These are phyloP conservation scores for Heteromyza rotundicornis DNA, from an alignment of 2,888 invertebrate genomes.

Conservation along the genomic window DNA sequence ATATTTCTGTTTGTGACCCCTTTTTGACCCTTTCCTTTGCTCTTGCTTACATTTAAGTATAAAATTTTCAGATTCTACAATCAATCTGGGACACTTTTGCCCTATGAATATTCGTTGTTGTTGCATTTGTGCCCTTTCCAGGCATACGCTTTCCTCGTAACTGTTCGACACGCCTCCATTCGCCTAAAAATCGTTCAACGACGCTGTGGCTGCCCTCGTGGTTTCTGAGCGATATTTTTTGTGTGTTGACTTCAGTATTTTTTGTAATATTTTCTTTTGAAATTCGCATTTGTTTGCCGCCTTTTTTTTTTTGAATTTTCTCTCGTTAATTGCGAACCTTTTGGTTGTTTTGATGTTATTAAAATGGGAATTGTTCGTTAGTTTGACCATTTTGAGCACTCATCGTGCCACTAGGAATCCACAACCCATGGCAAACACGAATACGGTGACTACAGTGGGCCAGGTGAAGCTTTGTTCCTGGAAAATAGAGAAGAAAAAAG, in stretches of 20 bases:
- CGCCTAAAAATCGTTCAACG: no score
- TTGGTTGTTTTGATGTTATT: background rate
- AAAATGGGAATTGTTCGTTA: background rate
- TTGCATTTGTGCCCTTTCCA: no score
- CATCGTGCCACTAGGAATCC: slow-evolving; percentile 63
- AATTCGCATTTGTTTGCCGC: background rate
- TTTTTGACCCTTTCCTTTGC: no score
- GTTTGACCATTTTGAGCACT: slow-evolving; percentile 42
- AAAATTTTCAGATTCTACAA: no score
- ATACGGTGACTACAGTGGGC: slow-evolving; percentile 62
- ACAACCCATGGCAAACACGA: slow-evolving; percentile 62
- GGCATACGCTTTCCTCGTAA: no score
- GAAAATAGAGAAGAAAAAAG: slow-evolving; percentile 31
- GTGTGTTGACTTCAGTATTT: slow-evolving; percentile 10
- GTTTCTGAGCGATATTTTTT: no score
- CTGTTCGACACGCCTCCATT: no score
- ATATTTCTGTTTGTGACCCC: no score
- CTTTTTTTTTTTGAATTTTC: background rate
- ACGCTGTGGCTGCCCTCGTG: no score
- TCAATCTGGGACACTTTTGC: no score
- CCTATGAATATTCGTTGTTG: no score
- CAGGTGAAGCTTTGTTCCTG: slow-evolving; percentile 61
- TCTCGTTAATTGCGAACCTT: slow-evolving; percentile 9
- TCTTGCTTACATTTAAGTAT: no score
- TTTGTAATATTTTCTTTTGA: slow-evolving; percentile 6